A percentile compares a stretch with the other conserved stretches of the same genome.
These are phyloP conservation scores for Bufo gargarizans DNA, from an alignment of 2,113 vertebrate genomes.

Conservation along the genomic window DNA sequence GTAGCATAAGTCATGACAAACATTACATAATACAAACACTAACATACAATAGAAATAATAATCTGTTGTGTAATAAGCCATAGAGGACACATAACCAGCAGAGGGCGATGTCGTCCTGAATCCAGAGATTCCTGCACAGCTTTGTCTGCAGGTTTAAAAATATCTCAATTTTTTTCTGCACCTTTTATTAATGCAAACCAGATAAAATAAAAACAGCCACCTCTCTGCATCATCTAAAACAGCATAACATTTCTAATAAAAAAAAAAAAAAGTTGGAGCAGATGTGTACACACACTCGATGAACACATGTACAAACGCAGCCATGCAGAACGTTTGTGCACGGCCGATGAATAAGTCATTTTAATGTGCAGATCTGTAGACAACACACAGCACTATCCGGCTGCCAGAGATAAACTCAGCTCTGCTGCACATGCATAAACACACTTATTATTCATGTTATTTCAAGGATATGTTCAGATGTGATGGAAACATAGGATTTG, in stretches of 20 bases:
- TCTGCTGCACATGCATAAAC: not conserved
- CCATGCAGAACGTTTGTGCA: too few species aligned
- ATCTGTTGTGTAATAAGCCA: not conserved
- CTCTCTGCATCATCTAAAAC: not conserved
- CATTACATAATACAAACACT: too few species aligned
- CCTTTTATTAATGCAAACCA: slow-evolving; percentile 1
- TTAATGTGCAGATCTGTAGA: too few species aligned
- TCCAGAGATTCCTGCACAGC: not conserved
- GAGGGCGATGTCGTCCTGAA: slow-evolving; percentile 21
- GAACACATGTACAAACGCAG: too few species aligned
- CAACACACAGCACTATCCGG: too few species aligned
- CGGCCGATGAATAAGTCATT: too few species aligned
- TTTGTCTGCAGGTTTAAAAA: slow-evolving; percentile 23
- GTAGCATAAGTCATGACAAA: too few species aligned
- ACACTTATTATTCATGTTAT: not conserved
- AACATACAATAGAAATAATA: not conserved
- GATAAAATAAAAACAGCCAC: not conserved
- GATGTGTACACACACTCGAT: not conserved
- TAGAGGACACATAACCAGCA: not conserved
- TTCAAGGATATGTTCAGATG: too few species aligned
- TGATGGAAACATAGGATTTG: too few species aligned
- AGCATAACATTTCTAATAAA: not conserved
- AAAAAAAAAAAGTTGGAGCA: not conserved
- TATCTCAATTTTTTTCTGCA: slow-evolving; percentile 19
- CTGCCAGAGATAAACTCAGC: not conserved